Base-by-base conservation (phyloP, 2,113 vertebrate genomes). In the Lamprologus speciosus region DNA sequence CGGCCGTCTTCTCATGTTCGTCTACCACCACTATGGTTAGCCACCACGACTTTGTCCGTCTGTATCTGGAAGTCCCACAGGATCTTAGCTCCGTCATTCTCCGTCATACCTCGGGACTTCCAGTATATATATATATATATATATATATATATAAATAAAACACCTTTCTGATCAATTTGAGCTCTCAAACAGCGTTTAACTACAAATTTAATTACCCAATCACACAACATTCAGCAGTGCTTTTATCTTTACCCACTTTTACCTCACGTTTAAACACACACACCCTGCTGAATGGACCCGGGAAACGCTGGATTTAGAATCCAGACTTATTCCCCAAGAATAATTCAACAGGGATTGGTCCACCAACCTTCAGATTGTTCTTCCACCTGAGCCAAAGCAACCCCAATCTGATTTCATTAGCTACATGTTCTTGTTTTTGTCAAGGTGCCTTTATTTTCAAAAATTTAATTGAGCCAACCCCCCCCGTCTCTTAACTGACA, bases 241-340 rank as follows among this genome's bases (percentile, higher is more conserved):
- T 21, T 54, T 54, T 21, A 54, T 23, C 53, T 23, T 12, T 55
- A 23, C 53, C 53, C 21, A 1, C 1, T 19, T 51, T 51, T 51
- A 51, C 17, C 17, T 51, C 50, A 51, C 50, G 0, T 51, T 51
- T 51, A 51, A 51, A 51, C 17, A 51, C 50, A 51, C 17, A 51
- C 50, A 51, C 47, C 8, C 2, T n/a, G 50, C n/a, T n/a, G 17
- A n/a, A n/a, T 51, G 50, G 50, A 51, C 2, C 3, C 0, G 8
- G 47, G 47, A 5, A 19, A 51, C 2, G 8, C 47, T 51, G 47
- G 17, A 51, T 51, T 51, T 19, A 9, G 47, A 51, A 51, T 19
- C 47, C 45, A 47, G 45, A 47, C 2, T 47, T 47, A 47, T 19
- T 9, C 16, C 47, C 47, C 17, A 51, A 51, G 8, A 51, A 9